Evolutionary conservation across 1,140 invertebrate species (phyloP), one percentile per base, ranked within the genome.

Genomic region (Papilio glaucus): DNA sequence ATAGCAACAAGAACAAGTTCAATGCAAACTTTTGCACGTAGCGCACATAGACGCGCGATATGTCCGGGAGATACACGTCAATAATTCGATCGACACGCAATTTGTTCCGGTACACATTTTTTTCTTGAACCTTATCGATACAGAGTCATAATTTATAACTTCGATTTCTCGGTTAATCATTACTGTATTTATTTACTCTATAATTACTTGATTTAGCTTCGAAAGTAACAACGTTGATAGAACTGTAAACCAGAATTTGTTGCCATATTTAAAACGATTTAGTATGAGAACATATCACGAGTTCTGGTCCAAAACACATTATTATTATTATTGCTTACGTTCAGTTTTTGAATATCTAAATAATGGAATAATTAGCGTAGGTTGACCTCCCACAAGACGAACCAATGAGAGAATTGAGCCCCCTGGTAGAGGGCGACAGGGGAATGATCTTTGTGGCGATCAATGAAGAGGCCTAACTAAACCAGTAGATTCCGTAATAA

Each of bases 21-120:
- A 42, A 42, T 12, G 9, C 9, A 42, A 42, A n/a, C 39, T 15
- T 42, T 42, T 2, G 3, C n/a, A 2, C 41, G 10, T 13, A 26
- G 33, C 13, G 60, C 13, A 15, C 38, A 24, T 71, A 74, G 29
- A 75, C 71, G 73, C 65, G 62, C 71, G 26, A 18, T 37, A 57
- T 83, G 74, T 90, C 87, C 88, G 81, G 90, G 90, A 86, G 84
- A 85, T 89, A 13, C 85, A 85, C 86, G 74, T 83, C 82, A 81
- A 88, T 89, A 90, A 89, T 77, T 89, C 85, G 85, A 85, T 86
- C 87, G 75, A 67, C 84, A 87, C 82, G 86, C 84, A 86, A 84
- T 78, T 72, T 72, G 57, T 78, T 86, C 82, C 83, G 86, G 84
- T 86, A 85, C 76, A 81, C 42, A 81, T 87, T 87, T 90, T 90